phyloP scores from a whole-genome alignment of 2,888 invertebrate species.

The Nomada fabriciana region DNA sequence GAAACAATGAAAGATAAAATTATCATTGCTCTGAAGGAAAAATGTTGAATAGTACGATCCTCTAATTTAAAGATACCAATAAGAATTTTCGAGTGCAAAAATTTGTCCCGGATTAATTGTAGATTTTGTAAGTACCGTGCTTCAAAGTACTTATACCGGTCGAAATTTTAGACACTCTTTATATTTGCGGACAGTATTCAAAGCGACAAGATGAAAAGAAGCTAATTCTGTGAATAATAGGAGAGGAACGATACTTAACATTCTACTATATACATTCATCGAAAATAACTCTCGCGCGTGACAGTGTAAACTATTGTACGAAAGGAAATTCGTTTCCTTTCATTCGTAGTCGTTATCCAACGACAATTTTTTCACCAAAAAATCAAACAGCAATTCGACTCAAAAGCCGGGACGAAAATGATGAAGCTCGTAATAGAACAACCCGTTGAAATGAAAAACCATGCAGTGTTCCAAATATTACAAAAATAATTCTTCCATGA shows the following conservation, averaged over 20 bases:
- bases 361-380: not conserved
- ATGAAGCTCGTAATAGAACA: no score
- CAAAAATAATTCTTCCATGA: no score
- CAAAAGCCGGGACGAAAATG: no score
- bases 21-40: no score
- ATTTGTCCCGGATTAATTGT: not conserved
- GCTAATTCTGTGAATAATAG: not conserved
- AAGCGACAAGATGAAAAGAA: not conserved
- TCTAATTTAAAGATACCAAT: no score
- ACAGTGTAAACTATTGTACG: not conserved
- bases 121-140: not conserved
- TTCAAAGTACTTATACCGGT: not conserved
- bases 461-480: no score
- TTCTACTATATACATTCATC: not conserved
- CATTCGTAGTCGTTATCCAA: not conserved
- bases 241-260: not conserved
- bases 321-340: not conserved
- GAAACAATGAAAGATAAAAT: constrained; percentile 70
- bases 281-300: not conserved
- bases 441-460: no score
- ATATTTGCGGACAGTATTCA: no score
- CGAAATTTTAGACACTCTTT: no score
- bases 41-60: no score
- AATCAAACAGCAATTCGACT: not conserved
- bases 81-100: no score